Conservation (phyloP, 2,113 vertebrate species). For the Embiotoca jacksoni region DNA sequence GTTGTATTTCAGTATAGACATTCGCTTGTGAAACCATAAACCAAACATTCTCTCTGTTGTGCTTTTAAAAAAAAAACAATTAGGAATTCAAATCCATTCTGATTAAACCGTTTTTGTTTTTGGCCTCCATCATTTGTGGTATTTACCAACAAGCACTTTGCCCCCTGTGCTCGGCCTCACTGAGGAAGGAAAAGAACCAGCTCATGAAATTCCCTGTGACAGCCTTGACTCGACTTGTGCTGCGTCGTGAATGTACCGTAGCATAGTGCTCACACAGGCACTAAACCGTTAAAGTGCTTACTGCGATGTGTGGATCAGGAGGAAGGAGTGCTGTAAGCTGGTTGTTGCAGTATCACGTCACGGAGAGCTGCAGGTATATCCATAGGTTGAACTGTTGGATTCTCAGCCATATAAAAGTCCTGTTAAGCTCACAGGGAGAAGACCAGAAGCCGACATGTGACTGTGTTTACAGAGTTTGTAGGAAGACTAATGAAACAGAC, state of each 20-base stretch:
- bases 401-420: conserved; percentile 7
- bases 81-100: conserved; percentile 4
- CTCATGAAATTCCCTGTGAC: conserved; percentile 34
- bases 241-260: conserved; percentile 23
- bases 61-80: not conserved
- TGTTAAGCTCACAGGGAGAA: conserved; percentile 12
- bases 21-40: not conserved
- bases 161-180: not conserved
- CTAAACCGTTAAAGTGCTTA: conserved; percentile 47
- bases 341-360: conserved; percentile 36
- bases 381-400: conserved; percentile 14
- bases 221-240: conserved; percentile 13
- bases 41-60: not conserved
- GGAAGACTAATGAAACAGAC: conserved; percentile 3
- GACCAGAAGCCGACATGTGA: not conserved
- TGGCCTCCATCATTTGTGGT: conserved; percentile 2
- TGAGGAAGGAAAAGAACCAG: conserved; percentile 29
- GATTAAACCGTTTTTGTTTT: not conserved
- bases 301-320: conserved; percentile 34
- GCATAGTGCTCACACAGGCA: conserved; percentile 44
- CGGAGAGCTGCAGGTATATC: conserved; percentile 20
- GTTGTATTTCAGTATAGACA: not conserved
- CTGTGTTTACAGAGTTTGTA: not conserved
- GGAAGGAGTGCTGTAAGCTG: conserved; percentile 11
- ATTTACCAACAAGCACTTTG: conserved; percentile 26